Evolutionary conservation across 2,888 invertebrate species (phyloP), one percentile per base, ranked within the genome.

Genomic region (Lycophotia porphyrea): DNA sequence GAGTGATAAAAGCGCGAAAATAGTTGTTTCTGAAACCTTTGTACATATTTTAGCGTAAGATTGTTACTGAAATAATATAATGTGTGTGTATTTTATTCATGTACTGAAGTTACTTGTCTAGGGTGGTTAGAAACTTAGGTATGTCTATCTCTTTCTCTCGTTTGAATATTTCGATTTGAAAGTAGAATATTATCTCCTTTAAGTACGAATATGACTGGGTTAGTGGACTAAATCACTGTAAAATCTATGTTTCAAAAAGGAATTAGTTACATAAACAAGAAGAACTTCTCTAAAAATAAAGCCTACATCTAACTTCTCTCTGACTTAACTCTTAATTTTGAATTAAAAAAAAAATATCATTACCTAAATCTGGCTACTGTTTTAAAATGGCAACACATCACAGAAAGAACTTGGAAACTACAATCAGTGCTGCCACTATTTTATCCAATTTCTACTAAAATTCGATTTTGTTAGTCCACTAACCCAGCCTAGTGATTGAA

Each of bases 41-140:
- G 93, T 93, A 93, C 84, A 93, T 93, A 83, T 47, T 74, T 81
- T 87, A 92, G 90, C 81, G 85, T 93, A 93, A 93, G 92, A 90
- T 93, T 93, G 93, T 94, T 93, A 93, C 87, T 88, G 66, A 90
- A 87, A 89, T 88, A 90, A 90, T 87, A 90, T 87, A 92, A 89
- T 89, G 93, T 93, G 92, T 90, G 87, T 90, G 91, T 93, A 91
- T 90, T 92, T 92, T 90, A 90, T 90, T 90, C 88, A 90, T 90
- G 91, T 92, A 92, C 91, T 89, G 89, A 91, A 84, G 82, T 87
- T 89, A 89, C 84, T 80, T 90, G 88, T 90, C 86, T 86, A 86
- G 83, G 90, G 88, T 87, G 86, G 82, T 86, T 88, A 89, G 88
- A 89, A 68, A 88, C 82, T 82, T 90, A 89, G 87, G 89, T 87